Percentiles rank a stretch among this genome's conserved stretches.
phyloP scores from a whole-genome alignment of 2,797 vertebrate species.

The Chloroceryle inda region DNA sequence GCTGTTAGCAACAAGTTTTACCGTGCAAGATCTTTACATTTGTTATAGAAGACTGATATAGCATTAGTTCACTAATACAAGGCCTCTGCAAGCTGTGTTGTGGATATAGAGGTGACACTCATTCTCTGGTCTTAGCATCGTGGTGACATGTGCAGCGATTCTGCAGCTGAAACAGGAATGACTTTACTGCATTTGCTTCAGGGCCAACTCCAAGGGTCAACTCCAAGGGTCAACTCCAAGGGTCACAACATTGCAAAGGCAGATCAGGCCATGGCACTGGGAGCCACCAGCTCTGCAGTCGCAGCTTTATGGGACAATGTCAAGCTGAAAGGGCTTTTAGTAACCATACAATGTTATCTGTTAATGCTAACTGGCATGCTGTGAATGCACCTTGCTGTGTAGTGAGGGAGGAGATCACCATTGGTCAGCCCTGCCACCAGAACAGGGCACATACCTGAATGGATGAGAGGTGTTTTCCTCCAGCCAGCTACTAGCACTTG shows the following conservation, averaged over 20 bases:
- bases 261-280: not conserved
- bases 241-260: not conserved
- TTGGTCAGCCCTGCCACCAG: accelerated
- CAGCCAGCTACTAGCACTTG: not conserved
- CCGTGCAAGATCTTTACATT: not conserved
- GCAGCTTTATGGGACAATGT: not conserved
- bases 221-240: not conserved
- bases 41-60: not conserved
- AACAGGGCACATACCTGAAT: not conserved
- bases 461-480: not conserved
- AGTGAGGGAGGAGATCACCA: not conserved
- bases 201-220: not conserved
- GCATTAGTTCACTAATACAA: not conserved
- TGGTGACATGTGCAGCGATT: not conserved
- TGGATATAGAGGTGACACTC: not conserved
- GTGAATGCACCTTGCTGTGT: accelerated
- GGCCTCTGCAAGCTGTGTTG: not conserved
- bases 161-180: not conserved
- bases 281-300: not conserved
- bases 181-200: not conserved
- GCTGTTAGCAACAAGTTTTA: not conserved
- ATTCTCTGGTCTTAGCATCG: not conserved
- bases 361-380: accelerated
- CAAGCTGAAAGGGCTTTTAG: not conserved
- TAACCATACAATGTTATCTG: no score